These are phyloP conservation scores for Leptura quadrifasciata DNA, from an alignment of 2,888 invertebrate species.

Conservation along the genomic window DNA sequence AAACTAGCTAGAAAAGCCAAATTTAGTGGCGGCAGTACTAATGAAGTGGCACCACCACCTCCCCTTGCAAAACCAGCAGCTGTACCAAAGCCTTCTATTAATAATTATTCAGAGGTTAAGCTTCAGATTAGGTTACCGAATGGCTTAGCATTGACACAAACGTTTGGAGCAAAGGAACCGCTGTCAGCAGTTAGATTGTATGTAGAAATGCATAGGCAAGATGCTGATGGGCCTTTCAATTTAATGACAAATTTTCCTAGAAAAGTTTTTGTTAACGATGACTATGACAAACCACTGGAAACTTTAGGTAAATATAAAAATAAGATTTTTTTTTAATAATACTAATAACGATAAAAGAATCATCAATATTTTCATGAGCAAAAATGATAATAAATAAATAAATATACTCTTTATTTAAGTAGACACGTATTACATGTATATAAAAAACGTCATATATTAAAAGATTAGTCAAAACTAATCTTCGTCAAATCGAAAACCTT, in stretches of 20 bases:
- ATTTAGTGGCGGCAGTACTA: slow-evolving; percentile 66
- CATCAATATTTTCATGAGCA: too few relatives aligned
- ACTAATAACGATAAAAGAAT: not conserved
- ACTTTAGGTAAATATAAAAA: slow-evolving; percentile 82
- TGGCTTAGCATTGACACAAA: slow-evolving; percentile 84
- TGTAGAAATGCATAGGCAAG: slow-evolving; percentile 88
- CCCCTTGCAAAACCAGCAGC: slow-evolving; percentile 68
- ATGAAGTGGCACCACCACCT: slow-evolving; percentile 57
- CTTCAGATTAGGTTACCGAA: slow-evolving; percentile 87
- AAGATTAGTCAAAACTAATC: too few relatives aligned
- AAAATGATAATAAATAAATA: too few relatives aligned
- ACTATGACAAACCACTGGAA: slow-evolving; percentile 91
- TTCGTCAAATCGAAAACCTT: too few relatives aligned
- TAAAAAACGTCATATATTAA: too few relatives aligned
- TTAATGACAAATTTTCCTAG: slow-evolving; percentile 95
- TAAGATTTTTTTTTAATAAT: too few relatives aligned
- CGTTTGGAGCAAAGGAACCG: slow-evolving; percentile 90
- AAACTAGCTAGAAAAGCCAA: slow-evolving; percentile 88
- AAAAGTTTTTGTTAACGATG: slow-evolving; percentile 89
- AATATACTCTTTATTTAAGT: too few relatives aligned
- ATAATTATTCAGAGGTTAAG: slow-evolving; percentile 81
- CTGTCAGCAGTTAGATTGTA: slow-evolving; percentile 93
- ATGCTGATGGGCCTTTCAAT: slow-evolving; percentile 81
- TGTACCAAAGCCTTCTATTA: slow-evolving; percentile 59
- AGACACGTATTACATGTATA: too few relatives aligned